phyloP scores from a whole-genome alignment of 2,797 vertebrate genomes.

The Crocidura indochinensis region DNA sequence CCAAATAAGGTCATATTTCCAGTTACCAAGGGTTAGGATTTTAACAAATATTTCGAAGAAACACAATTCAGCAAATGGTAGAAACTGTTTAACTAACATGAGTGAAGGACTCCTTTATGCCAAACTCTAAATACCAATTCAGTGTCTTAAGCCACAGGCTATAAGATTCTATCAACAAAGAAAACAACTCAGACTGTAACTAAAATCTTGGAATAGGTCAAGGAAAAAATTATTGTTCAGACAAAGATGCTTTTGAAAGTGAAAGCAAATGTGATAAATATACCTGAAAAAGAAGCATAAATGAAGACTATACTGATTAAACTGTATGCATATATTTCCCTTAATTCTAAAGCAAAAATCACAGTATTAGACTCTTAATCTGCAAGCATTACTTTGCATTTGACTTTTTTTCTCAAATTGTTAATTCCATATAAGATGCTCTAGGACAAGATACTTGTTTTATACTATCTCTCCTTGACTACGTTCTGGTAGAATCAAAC shows the following conservation, averaged over 20 bases:
- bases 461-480: too few relatives aligned
- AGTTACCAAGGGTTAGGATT: neutral
- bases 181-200: neutral
- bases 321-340: neutral
- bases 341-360: slow-evolving; percentile 7
- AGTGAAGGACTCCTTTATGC: neutral
- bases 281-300: slow-evolving; percentile 2
- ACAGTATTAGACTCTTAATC: neutral
- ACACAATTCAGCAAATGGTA: slow-evolving; percentile 10
- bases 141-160: neutral
- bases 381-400: slow-evolving; percentile 46
- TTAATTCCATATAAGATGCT: neutral
- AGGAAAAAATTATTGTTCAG: neutral
- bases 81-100: neutral
- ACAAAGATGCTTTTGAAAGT: slow-evolving; percentile 4
- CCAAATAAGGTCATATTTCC: neutral
- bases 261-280: neutral
- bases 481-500: too few relatives aligned
- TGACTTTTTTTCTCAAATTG: slow-evolving; percentile 29
- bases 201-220: neutral
- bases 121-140: slow-evolving; percentile 7
- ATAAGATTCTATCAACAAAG: slow-evolving; percentile 21
- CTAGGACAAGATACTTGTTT: too few relatives aligned
- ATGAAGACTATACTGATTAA: neutral
- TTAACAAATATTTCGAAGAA: neutral